Evolutionary conservation across 2,888 invertebrate species (phyloP), one percentile per base, ranked within the genome.

Genomic region (Calameuta pallipes): DNA sequence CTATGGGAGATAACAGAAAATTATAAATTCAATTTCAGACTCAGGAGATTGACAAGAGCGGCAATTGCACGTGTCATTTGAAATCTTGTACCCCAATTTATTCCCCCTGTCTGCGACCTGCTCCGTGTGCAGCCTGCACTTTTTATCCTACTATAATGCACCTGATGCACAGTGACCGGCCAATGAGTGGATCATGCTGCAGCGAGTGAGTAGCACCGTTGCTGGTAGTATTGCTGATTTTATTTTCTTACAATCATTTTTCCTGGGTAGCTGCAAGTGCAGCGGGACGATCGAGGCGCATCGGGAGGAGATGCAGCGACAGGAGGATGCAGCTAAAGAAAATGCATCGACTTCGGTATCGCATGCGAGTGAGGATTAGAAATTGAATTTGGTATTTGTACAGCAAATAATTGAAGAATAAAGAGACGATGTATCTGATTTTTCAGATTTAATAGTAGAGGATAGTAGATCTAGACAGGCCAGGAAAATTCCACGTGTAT

Each of bases 1-100:
- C 1, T 9, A 2, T 2, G 23, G 23, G 56, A n/a, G n/a, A n/a
- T n/a, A n/a, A n/a, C n/a, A n/a, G n/a, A n/a, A n/a, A n/a, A n/a
- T n/a, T n/a, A n/a, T n/a, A n/a, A n/a, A 9, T 56, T 11, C 1
- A 4, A 76, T 33, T 4, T 2, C 30, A 69, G 23, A 68, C 76
- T 75, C 30, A 70, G 89, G 89, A 89, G 89, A 0, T 75, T 76
- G 12, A 84, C 37, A 84, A 81, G 81, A 87, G 88, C 80, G 87
- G 88, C 6, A 77, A 84, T 0, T 88, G 88, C 37, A 78, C 85
- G 11, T 83, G 84, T 37, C 82, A 82, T 35, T 80, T 87, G n/a
- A 84, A 83, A 36, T 37, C 77, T 0, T 69, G 73, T 11, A 9
- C 76, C 3, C 30, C 36, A 15, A 69, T 75, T 71, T 73, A 37